Percentiles rank a stretch among this genome's conserved stretches.
These are phyloP conservation scores for Ceryle rudis DNA, from an alignment of 2,797 vertebrate genomes.

Conservation along the genomic window DNA sequence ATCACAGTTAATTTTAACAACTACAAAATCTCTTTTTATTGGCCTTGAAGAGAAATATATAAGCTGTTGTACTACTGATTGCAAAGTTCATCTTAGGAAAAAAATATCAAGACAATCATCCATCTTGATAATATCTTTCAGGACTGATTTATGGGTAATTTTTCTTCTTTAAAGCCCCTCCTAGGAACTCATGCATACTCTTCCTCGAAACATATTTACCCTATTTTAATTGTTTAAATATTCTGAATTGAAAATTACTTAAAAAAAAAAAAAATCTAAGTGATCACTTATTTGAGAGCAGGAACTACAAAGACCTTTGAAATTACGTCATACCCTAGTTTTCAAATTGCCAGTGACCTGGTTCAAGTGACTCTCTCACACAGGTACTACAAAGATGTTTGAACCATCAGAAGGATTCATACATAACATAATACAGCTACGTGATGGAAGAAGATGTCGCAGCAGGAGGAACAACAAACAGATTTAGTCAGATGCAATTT, in stretches of 20 bases:
- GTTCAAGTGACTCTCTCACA: not conserved
- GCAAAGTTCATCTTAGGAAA: not conserved
- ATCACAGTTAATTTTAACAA: not conserved
- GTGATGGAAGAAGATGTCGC: not conserved
- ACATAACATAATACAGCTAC: not conserved
- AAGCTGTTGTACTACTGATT: not conserved
- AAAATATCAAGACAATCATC: not conserved
- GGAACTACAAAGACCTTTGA: not conserved
- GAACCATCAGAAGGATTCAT: not conserved
- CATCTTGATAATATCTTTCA: not conserved
- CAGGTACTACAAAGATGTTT: not conserved
- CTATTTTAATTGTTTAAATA: not conserved
- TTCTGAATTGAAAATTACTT: not conserved
- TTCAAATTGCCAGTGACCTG: not conserved
- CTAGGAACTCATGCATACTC: not conserved
- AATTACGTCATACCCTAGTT: not conserved
- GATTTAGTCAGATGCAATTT: not conserved
- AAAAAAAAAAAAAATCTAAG: not conserved
- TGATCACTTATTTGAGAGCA: not conserved
- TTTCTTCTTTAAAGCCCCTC: not conserved
- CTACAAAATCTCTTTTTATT: not conserved
- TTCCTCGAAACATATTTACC: not conserved
- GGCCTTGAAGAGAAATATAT: not conserved
- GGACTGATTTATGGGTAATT: not conserved
- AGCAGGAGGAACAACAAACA: not conserved